phyloP scores from a whole-genome alignment of 2,888 invertebrate genomes.

The Conomelus anceps region DNA sequence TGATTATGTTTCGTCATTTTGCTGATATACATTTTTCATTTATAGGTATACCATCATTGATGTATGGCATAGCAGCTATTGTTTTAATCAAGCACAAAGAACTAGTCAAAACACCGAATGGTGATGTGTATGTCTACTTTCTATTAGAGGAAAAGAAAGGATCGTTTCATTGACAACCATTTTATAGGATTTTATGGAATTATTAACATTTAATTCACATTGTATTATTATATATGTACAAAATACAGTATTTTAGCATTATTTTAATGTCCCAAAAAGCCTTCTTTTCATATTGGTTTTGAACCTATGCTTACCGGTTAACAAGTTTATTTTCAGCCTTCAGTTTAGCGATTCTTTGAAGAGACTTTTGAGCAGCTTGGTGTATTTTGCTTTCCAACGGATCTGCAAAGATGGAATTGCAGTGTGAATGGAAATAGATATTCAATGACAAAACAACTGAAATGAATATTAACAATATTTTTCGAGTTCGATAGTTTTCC shows the following conservation, averaged over 20 bases:
- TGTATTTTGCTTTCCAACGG: slow-evolving; percentile 69
- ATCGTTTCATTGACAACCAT: not conserved
- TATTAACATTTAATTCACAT: not conserved
- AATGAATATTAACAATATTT: too few species aligned
- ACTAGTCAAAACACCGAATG: slow-evolving; percentile 62
- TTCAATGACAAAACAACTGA: too few species aligned
- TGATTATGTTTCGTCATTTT: too few species aligned
- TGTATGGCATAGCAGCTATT: slow-evolving; percentile 84
- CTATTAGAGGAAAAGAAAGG: slow-evolving; percentile 83
- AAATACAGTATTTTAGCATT: not conserved
- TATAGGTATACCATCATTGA: slow-evolving; percentile 79
- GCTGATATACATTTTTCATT: not conserved
- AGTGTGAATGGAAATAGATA: too few species aligned
- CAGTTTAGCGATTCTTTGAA: slow-evolving; percentile 50
- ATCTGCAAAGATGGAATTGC: slow-evolving; percentile 49
- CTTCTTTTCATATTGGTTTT: not conserved
- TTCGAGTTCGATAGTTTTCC: too few species aligned
- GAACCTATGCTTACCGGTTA: not conserved
- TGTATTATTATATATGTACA: not conserved
- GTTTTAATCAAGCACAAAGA: slow-evolving; percentile 73
- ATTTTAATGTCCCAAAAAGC: not conserved
- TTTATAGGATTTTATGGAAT: too few species aligned
- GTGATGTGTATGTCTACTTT: slow-evolving; percentile 77
- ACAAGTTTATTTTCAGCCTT: slow-evolving; percentile 20
- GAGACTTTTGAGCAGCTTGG: slow-evolving; percentile 64